Evolutionary conservation across 2,888 invertebrate genomes (phyloP), one percentile per base, ranked within the genome.

Genomic region (Luperina testacea): DNA sequence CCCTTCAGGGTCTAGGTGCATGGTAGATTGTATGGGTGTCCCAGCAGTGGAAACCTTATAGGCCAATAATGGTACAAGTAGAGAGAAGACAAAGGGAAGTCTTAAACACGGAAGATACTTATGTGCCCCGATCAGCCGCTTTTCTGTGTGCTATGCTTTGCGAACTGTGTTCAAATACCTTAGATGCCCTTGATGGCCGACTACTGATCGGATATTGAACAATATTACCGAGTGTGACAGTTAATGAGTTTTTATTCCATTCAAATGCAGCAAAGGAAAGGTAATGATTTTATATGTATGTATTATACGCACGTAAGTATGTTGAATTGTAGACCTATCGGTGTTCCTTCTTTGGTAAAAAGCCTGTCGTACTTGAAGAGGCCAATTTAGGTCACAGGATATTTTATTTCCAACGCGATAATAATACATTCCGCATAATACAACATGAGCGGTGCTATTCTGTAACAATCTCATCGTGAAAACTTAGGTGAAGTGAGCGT

Each of bases 201-300:
- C 15, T 59, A 48, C 20, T 75, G 20, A 67, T 45, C 15, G 45
- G 27, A 72, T 42, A 72, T 72, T 13, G 24, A 72, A 63, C 27
- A 27, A 53, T 42, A 27, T 51, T n/a, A 72, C 24, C 17, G 73
- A 57, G 24, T 45, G 75, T 72, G 65, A 65, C 32, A 48, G 20
- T 70, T 51, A n/a, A 38, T 45, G 8, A 59, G 15, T 75, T 63
- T 75, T 32, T 51, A 11, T 27, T 4, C 24, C 24, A 42, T 13
- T 51, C 51, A 17, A 17, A 27, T 24, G 63, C 27, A 51, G 9
- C 13, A 24, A 77, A 51, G 24, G 27, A 42, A 76, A 76, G 61
- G 76, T 20, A 32, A 69, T 51, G 20, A 2, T 69, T 51, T 32
- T 69, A 51, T 51, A 51, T 32, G 13, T 69, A 67, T 48, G 8